These are phyloP conservation scores for Pissodes strobi DNA, from an alignment of 1,140 invertebrate species.

Conservation along the genomic window DNA sequence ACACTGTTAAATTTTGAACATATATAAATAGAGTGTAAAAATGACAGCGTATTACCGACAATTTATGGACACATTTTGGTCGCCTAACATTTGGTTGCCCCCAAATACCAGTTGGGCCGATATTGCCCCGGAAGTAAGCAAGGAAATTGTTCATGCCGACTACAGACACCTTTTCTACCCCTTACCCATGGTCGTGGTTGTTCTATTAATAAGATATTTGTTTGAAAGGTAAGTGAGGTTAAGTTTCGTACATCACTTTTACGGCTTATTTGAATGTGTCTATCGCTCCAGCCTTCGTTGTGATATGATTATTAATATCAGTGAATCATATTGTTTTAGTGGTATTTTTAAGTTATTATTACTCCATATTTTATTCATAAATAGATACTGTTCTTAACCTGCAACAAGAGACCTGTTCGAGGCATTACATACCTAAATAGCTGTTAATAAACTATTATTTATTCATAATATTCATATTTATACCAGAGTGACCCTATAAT, in stretches of 20 bases:
- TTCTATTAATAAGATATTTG: slow-evolving; percentile 74
- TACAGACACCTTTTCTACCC: slow-evolving; percentile 65
- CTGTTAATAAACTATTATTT: too few species aligned
- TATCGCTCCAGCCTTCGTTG: too few species aligned
- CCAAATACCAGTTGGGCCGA: slow-evolving; percentile 90
- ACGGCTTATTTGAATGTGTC: too few species aligned
- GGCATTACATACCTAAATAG: too few species aligned
- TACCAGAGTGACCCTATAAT: too few species aligned
- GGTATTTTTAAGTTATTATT: too few species aligned
- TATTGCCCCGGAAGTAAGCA: slow-evolving; percentile 75
- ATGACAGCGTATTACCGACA: slow-evolving; percentile 38
- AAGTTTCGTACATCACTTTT: slow-evolving; percentile 24
- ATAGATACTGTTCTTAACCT: too few species aligned
- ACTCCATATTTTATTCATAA: too few species aligned
- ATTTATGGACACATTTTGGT: slow-evolving; percentile 72
- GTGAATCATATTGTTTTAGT: too few species aligned
- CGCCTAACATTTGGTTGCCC: slow-evolving; percentile 82
- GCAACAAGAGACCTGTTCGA: too few species aligned
- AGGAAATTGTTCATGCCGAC: slow-evolving; percentile 78
- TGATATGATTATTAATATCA: too few species aligned
- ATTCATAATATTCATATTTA: too few species aligned
- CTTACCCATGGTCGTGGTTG: slow-evolving; percentile 69
- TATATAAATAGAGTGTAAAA: slow-evolving; percentile 9
- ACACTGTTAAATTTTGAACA: neutral
- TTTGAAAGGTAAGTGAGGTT: slow-evolving; percentile 76